Evolutionary conservation across 2,113 vertebrate genomes (phyloP).

Genomic region (Ptilonorhynchus violaceus): DNA sequence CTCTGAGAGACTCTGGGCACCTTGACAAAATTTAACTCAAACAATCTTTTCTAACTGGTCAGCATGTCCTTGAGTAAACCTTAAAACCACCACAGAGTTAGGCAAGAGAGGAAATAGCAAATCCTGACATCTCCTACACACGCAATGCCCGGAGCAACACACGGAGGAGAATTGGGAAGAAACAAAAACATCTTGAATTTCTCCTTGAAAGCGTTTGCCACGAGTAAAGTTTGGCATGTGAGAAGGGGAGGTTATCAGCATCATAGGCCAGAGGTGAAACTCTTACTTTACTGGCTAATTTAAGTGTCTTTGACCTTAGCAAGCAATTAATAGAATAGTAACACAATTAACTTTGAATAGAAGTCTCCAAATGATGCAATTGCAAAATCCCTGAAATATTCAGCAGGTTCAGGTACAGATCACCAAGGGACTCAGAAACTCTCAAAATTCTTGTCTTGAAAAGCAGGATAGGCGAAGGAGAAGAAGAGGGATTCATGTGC

Average conservation of each 20-base stretch:
- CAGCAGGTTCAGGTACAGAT: background rate
- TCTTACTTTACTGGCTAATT: background rate
- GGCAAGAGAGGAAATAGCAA: slow-evolving; percentile 10
- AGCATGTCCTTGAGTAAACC: slow-evolving; percentile 29
- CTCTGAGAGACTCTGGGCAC: background rate
- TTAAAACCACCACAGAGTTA: background rate
- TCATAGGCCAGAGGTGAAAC: background rate
- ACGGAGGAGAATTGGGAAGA: background rate
- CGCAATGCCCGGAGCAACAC: background rate
- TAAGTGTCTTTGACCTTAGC: background rate
- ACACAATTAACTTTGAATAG: background rate
- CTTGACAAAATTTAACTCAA: slow-evolving; percentile 7
- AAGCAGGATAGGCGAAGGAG: background rate
- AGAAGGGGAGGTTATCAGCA: background rate
- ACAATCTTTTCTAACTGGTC: background rate
- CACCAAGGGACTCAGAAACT: background rate
- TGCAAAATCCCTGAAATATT: background rate
- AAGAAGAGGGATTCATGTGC: background rate
- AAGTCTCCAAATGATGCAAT: background rate
- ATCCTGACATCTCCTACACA: background rate
- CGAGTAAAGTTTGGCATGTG: background rate
- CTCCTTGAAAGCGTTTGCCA: background rate
- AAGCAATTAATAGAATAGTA: background rate
- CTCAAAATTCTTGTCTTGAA: background rate
- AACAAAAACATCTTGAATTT: background rate